These are phyloP conservation scores for Semaprochilodus insignis DNA, from an alignment of 2,797 vertebrate genomes.

Conservation along the genomic window DNA sequence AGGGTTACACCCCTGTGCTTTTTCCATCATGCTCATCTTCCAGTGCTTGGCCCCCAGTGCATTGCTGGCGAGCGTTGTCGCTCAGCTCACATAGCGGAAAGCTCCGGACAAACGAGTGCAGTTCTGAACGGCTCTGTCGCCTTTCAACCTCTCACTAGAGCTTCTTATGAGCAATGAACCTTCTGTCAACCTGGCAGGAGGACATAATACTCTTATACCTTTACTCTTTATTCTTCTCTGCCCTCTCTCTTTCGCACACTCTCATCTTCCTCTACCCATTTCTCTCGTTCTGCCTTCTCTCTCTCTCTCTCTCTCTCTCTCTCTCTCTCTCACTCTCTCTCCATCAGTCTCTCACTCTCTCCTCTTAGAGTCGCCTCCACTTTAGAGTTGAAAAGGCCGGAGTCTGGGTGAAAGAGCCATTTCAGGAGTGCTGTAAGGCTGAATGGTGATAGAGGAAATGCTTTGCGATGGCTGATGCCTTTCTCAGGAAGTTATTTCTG, in stretches of 20 bases:
- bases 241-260: too few species aligned
- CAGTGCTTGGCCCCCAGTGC: not conserved
- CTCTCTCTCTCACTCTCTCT: constrained; percentile 10
- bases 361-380: not conserved
- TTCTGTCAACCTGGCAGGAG: constrained; percentile 31
- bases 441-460: not conserved
- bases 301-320: not conserved
- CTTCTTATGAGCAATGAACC: constrained; percentile 39
- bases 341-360: not conserved
- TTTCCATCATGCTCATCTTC: not conserved
- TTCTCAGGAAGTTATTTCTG: constrained; percentile 11
- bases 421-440: not conserved
- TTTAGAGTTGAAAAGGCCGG: not conserved
- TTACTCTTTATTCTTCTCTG: not conserved
- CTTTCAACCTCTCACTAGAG: constrained; percentile 20
- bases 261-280: not conserved
- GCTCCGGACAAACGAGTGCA: constrained; percentile 39
- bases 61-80: constrained; percentile 9
- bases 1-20: too few species aligned
- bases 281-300: not conserved
- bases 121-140: constrained; percentile 38
- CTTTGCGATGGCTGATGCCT: not conserved
- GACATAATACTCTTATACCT: constrained; percentile 7
- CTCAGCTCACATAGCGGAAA: constrained; percentile 38
- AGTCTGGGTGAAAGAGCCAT: constrained; percentile 3